Base-by-base conservation (phyloP, 30 jellyfish, hydroid and myxozoan species). In the Turritopsis dohrnii region DNA sequence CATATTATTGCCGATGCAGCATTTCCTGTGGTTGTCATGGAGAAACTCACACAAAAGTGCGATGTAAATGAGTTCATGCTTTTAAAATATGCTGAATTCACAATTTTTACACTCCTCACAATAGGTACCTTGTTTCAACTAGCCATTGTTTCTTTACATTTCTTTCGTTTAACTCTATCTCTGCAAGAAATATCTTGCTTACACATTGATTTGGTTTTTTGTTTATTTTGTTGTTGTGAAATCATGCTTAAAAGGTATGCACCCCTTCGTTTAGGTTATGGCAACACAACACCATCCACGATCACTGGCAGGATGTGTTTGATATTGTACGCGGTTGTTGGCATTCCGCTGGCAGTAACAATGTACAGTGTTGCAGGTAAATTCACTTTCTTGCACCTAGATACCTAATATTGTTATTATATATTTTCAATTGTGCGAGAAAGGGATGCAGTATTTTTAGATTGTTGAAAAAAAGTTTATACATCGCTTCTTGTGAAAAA, bases 331-430 rank as follows among this genome's bases (percentile, higher is more conserved):
- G 83, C 88, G 0, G 60, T 60, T 16, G 28, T 81, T 8, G 88
- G 88, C 53, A 65, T 81, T 21, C 88, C 88, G 0, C 8, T 81
- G 27, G 83, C 66, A 20, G 88, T 81, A 0, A 28, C 84, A 1
- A 60, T 81, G 83, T 26, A 81, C 74, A 26, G 88, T 83, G 53
- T 26, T 8, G 65, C 88, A 21, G 83, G 54, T 79, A 29, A 79
- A 16, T 28, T n/a, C n/a, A n/a, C n/a, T n/a, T n/a, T n/a, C n/a
- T n/a, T n/a, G n/a, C n/a, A n/a, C n/a, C n/a, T n/a, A n/a, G n/a
- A n/a, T n/a, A n/a, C n/a, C n/a, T n/a, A n/a, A n/a, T n/a, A n/a
- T n/a, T n/a, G n/a, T n/a, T n/a, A n/a, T n/a, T n/a, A n/a, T n/a
- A n/a, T n/a, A n/a, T n/a, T n/a, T n/a, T n/a, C n/a, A n/a, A n/a